These are phyloP conservation scores for Clarias laeviceps DNA, from an alignment of 2,797 vertebrate species.

Conservation along the genomic window DNA sequence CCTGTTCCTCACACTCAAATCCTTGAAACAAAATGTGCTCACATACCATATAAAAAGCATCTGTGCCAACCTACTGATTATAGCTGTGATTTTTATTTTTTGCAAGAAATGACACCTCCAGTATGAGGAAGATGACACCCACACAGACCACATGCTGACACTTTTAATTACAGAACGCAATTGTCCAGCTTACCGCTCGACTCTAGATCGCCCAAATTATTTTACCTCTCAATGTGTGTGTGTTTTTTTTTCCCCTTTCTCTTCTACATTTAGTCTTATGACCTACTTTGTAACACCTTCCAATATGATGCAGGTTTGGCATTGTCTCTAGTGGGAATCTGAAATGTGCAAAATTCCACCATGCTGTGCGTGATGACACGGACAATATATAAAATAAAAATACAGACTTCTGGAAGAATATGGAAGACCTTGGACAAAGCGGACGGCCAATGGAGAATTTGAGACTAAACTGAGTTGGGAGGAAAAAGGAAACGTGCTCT, in stretches of 20 bases:
- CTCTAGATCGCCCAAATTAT: conserved; percentile 32
- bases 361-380: conserved; percentile 7
- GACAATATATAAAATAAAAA: conserved; percentile 44
- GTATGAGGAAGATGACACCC: conserved; percentile 76
- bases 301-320: conserved; percentile 97
- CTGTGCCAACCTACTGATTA: conserved; percentile 30
- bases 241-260: conserved; percentile 59
- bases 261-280: conserved; percentile 65
- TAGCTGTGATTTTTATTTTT: conserved; percentile 58
- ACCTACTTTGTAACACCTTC: conserved; percentile 88
- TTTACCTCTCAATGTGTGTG: conserved; percentile 59
- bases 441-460: conserved; percentile 18
- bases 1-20: conserved; percentile 18
- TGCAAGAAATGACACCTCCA: conserved; percentile 68
- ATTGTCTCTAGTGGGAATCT: conserved; percentile 86
- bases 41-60: conserved; percentile 6
- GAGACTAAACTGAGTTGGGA: conserved; percentile 21
- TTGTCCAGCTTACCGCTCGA: conserved; percentile 46
- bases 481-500: conserved; percentile 15
- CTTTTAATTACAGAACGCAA: conserved; percentile 41
- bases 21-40: conserved; percentile 29
- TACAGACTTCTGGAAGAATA: conserved; percentile 6
- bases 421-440: conserved; percentile 3
- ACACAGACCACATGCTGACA: conserved; percentile 64
- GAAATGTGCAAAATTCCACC: conserved; percentile 56